A percentile compares a stretch with the other conserved stretches of the same genome.
Conservation (phyloP, 2,113 vertebrate species). For the Cololabis saira region DNA sequence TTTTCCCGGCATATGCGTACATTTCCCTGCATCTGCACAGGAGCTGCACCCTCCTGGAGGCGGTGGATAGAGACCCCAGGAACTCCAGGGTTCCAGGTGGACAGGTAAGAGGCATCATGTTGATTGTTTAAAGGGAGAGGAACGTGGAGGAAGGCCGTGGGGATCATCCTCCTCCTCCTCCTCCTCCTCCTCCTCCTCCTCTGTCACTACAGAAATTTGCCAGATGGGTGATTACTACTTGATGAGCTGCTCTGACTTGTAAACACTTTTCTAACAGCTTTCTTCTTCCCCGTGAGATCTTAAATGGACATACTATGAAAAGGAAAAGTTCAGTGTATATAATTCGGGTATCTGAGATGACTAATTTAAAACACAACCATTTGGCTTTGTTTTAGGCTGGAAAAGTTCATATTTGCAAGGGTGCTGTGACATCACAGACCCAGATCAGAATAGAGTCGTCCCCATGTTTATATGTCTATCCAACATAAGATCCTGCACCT, state of each 20-base stretch:
- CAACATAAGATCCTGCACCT: too few relatives aligned
- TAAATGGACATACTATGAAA: background rate
- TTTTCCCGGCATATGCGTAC: constrained; percentile 4
- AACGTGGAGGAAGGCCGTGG: constrained; percentile 23
- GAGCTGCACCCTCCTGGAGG: constrained; percentile 20
- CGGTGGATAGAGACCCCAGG: background rate
- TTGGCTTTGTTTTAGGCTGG: too few relatives aligned
- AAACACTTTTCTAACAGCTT: constrained; percentile 8
- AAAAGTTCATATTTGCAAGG: too few relatives aligned
- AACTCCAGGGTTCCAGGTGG: background rate
- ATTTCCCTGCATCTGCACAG: constrained; percentile 8
- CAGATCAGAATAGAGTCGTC: too few relatives aligned
- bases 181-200: constrained; percentile 15
- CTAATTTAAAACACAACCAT: too few relatives aligned
- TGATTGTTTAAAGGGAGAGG: background rate
- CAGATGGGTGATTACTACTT: constrained; percentile 5
- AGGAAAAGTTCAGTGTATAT: background rate
- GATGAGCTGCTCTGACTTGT: constrained; percentile 9
- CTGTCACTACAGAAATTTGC: background rate
- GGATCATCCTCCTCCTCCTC: constrained; percentile 29
- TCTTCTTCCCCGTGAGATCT: background rate
- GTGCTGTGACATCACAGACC: too few relatives aligned
- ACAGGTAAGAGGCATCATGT: constrained; percentile 39
- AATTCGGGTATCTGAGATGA: too few relatives aligned
- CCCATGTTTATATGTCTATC: too few relatives aligned